Conservation (phyloP, 2,113 vertebrate genomes). For the Salvator merianae region DNA sequence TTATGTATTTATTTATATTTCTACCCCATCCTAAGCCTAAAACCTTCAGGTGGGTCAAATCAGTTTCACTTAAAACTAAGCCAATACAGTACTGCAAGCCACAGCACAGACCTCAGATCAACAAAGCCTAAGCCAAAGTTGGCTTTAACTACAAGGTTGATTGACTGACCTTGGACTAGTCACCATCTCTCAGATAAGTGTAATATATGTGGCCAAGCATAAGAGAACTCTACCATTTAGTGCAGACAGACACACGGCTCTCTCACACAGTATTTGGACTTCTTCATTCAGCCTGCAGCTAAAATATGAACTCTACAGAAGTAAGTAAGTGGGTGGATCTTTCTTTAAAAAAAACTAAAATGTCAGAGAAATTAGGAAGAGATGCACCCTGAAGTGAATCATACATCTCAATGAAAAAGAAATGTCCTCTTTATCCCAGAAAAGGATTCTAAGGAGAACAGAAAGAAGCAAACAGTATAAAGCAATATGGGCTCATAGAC, state of each 20-base stretch:
- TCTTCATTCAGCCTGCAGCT: background rate
- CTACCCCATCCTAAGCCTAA: too few species aligned
- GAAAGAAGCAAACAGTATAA: background rate
- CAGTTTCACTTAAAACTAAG: background rate
- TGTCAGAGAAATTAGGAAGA: background rate
- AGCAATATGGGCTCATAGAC: background rate
- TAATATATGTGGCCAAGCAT: too few species aligned
- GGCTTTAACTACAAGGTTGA: background rate
- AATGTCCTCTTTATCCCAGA: background rate
- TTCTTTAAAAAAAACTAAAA: too few species aligned
- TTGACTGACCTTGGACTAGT: background rate
- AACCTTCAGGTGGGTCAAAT: background rate
- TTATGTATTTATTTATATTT: too few species aligned
- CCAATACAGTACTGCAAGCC: background rate
- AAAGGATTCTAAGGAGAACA: background rate
- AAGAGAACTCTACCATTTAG: too few species aligned
- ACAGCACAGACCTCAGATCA: too few species aligned
- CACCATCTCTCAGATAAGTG: background rate
- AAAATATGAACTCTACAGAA: background rate
- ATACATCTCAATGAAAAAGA: background rate
- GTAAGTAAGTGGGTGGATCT: accelerated
- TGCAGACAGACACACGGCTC: too few species aligned
- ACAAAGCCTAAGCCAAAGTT: background rate
- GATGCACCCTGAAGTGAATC: background rate
- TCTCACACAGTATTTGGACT: background rate